Conservation (phyloP, 1,140 invertebrate species). For the Contarinia nasturtii region DNA sequence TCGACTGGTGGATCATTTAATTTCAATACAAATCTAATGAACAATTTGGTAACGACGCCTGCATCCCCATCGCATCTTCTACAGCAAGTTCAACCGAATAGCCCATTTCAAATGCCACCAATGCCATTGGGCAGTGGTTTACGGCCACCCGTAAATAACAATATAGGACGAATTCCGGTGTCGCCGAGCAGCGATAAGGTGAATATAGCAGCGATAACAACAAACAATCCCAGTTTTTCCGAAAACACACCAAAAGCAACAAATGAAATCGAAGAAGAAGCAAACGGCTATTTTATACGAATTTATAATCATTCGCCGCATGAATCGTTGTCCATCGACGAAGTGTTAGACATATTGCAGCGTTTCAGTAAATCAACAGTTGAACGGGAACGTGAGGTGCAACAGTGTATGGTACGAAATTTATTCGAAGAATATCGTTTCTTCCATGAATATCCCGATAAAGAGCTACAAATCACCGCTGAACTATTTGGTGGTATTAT, state of each 20-base stretch:
- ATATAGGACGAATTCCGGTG: constrained; percentile 38
- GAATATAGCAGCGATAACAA: constrained; percentile 32
- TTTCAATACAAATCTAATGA: constrained; percentile 39
- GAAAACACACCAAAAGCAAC: constrained; percentile 58
- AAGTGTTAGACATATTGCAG: constrained; percentile 86
- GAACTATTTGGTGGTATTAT: constrained; percentile 97
- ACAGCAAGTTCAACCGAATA: constrained; percentile 36
- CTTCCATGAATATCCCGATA: constrained; percentile 96
- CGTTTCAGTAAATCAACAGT: constrained; percentile 81
- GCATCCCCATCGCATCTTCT: constrained; percentile 70
- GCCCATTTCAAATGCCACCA: constrained; percentile 48
- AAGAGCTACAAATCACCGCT: constrained; percentile 92
- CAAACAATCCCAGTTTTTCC: constrained; percentile 34
- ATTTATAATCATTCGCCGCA: constrained; percentile 95
- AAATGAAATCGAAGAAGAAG: constrained; percentile 95
- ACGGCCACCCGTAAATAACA: constrained; percentile 42
- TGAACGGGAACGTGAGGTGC: constrained; percentile 78
- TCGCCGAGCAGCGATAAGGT: constrained; percentile 41
- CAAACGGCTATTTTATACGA: constrained; percentile 91
- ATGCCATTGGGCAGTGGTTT: constrained; percentile 39
- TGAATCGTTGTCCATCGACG: constrained; percentile 77
- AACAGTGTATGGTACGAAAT: constrained; percentile 92
- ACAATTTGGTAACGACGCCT: constrained; percentile 52
- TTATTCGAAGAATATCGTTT: constrained; percentile 97
- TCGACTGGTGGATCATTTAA: constrained; percentile 47